These are phyloP conservation scores for Etheostoma cragini DNA, from an alignment of 2,113 vertebrate genomes.

Conservation along the genomic window DNA sequence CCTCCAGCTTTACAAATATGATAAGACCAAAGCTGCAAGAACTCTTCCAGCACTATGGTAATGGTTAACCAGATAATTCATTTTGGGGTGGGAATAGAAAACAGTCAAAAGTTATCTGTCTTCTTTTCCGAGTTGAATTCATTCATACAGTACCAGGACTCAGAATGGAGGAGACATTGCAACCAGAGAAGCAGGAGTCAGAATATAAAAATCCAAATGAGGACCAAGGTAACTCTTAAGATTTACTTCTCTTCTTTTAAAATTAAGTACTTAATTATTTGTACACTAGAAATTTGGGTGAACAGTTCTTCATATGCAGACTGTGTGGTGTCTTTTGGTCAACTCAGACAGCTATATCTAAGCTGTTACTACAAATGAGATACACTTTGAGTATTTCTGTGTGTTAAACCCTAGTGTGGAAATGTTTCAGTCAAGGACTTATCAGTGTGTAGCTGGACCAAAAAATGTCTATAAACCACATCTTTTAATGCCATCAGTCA, in stretches of 20 bases:
- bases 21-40: constrained; percentile 82
- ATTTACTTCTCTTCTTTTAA: constrained; percentile 1
- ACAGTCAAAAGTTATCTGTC: constrained; percentile 67
- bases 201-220: constrained; percentile 69
- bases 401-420: background rate
- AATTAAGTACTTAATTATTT: background rate
- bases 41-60: constrained; percentile 77
- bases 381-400: background rate
- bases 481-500: constrained; percentile 17
- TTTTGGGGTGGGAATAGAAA: constrained; percentile 80
- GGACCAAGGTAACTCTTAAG: constrained; percentile 75
- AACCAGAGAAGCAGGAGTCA: constrained; percentile 58
- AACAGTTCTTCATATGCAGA: constrained; percentile 18
- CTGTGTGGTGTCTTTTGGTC: background rate
- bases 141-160: constrained; percentile 65
- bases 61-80: constrained; percentile 87
- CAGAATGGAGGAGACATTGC: constrained; percentile 80
- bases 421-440: background rate
- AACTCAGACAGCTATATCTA: constrained; percentile 2
- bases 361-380: background rate
- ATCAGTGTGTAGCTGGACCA: background rate
- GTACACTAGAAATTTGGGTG: background rate
- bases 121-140: constrained; percentile 53
- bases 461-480: background rate
- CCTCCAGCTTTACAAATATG: constrained; percentile 86